A percentile compares a stretch with the other conserved stretches of the same genome.
Conservation (phyloP, 2,888 invertebrate species). For the Epirrhoe alternata region DNA sequence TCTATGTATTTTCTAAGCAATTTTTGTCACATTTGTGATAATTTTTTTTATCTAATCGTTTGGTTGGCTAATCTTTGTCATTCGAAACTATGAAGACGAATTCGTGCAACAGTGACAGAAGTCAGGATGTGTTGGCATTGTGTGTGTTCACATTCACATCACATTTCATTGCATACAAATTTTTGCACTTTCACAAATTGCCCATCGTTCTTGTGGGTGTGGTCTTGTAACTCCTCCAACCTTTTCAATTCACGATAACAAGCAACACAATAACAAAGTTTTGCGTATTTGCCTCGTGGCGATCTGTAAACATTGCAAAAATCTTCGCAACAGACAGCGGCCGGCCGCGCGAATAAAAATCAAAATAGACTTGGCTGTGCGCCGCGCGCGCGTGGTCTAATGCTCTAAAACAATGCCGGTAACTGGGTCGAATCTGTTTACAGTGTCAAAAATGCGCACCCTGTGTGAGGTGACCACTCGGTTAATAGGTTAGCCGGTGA, state of each 20-base stretch:
- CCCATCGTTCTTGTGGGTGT: slow-evolving; percentile 1
- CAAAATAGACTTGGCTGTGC: slow-evolving; percentile 82
- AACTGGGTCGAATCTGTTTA: slow-evolving; percentile 80
- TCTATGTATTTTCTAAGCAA: background rate
- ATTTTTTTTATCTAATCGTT: no score
- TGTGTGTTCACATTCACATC: no score
- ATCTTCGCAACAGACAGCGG: slow-evolving; percentile 63
- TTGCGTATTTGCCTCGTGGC: slow-evolving; percentile 14
- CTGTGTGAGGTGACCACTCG: slow-evolving; percentile 29
- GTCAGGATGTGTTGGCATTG: background rate
- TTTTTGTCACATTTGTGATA: background rate
- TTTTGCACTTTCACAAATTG: background rate
- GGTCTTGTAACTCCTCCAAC: background rate
- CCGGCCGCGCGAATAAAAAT: slow-evolving; percentile 74
- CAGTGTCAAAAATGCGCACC: slow-evolving; percentile 72
- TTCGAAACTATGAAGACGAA: background rate
- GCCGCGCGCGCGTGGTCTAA: slow-evolving; percentile 66
- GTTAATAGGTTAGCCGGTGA: slow-evolving; percentile 6
- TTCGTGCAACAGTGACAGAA: background rate
- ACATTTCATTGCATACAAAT: background rate
- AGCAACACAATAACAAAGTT: slow-evolving; percentile 15
- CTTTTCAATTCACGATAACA: background rate
- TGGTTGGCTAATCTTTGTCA: background rate
- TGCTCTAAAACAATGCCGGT: slow-evolving; percentile 73
- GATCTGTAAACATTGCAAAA: slow-evolving; percentile 75